Base-by-base conservation (phyloP, 2,797 vertebrate genomes). In the Sphenopsis melanotis region DNA sequence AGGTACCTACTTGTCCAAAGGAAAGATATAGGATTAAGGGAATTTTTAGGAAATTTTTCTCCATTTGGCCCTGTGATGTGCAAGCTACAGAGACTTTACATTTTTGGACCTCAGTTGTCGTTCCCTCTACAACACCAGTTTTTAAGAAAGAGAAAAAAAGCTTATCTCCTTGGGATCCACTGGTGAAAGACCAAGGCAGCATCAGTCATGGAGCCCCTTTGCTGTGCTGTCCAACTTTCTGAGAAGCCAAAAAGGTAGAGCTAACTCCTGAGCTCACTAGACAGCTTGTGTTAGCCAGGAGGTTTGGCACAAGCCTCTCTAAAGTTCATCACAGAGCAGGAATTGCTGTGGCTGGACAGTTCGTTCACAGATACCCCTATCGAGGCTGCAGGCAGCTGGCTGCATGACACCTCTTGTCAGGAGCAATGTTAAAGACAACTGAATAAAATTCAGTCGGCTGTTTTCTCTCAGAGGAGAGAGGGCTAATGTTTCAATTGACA, bases 381-480 rank as follows among this genome's bases (percentile, higher is more conserved):
- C 11, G 34, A 89, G 87, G 63, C 91, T 93, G 70, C 57, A 78
- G 80, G 87, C 87, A 71, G 61, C 72, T 91, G 69, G 61, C 94
- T 94, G 72, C 66, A 94, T 60, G 92, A 76, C 41, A 37, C 83
- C 66, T 87, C 78, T 74, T 93, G 90, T 94, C 88, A 94, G 92
- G 37, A 94, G 41, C 41, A 91, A 63, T 72, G 77, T 60, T 87
- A 63, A 88, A 95, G 52, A 66, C 39, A 70, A 47, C 32, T 53
- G 34, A 69, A 63, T 76, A 87, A 83, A 84, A 90, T 66, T 36
- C 76, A 63, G 74, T 61, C 56, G 60, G 86, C 83, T 93, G 71
- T 93, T 96, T 91, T 89, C 36, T 85, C 53, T 85, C 53, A 26
- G 32, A 94, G 69, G 68, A 94, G 64, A 80, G 49, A 60, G 26